Conservation (phyloP, 2,113 vertebrate species). For the Rafetus swinhoei region DNA sequence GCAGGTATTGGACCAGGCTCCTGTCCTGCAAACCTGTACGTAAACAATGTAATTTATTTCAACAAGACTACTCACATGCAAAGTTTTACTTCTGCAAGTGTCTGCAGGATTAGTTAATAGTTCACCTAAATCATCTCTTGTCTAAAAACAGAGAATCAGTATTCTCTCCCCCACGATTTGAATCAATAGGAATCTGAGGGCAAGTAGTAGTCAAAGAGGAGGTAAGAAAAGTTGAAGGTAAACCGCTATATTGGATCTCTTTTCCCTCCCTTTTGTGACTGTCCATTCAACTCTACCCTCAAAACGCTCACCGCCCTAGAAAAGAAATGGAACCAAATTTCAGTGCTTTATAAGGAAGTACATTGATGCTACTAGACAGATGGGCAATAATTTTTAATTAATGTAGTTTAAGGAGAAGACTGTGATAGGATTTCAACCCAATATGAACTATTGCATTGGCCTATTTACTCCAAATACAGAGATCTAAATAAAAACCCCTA, state of each 20-base stretch:
- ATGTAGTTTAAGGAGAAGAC: not conserved
- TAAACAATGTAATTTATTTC: not conserved
- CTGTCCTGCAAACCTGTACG: not conserved
- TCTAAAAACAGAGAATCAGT: not conserved
- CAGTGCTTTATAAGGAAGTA: not conserved
- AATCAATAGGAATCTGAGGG: not conserved
- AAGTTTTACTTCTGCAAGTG: not conserved
- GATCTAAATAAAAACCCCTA: not conserved
- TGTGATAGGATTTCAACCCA: not conserved
- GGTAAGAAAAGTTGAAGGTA: not conserved
- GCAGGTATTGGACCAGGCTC: not conserved
- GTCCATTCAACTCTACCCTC: too few species aligned
- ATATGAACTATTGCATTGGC: not conserved
- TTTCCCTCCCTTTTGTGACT: too few species aligned
- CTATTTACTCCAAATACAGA: not conserved
- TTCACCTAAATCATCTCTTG: not conserved
- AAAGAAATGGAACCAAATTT: not conserved
- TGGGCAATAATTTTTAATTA: not conserved
- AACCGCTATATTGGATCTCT: not conserved
- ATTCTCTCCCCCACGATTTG: not conserved
- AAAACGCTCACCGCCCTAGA: not conserved
- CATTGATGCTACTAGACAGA: not conserved
- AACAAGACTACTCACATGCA: not conserved
- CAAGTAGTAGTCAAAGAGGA: not conserved
- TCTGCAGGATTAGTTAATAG: not conserved